These are phyloP conservation scores for Sycobia sp. DNA, from an alignment of 1,140 invertebrate genomes.

Conservation along the genomic window DNA sequence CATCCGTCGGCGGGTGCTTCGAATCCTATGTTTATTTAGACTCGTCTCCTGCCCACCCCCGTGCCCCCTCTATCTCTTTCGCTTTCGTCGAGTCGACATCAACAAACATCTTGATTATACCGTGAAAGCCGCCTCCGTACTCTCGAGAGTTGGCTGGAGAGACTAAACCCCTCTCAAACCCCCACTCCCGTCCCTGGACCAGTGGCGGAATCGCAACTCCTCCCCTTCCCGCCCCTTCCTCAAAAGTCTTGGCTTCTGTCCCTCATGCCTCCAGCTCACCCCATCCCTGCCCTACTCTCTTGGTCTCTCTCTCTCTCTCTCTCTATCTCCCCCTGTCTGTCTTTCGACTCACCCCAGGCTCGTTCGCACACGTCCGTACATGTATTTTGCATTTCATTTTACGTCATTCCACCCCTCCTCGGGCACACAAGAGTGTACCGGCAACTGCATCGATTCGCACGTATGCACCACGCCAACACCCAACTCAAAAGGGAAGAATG, in stretches of 20 bases:
- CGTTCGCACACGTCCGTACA: too few species aligned
- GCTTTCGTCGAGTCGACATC: constrained; percentile 13
- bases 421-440: too few species aligned
- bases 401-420: not conserved
- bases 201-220: too few species aligned
- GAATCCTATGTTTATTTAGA: constrained; percentile 28
- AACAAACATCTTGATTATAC: constrained; percentile 36
- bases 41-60: constrained; percentile 8
- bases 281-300: not conserved
- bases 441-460: too few species aligned
- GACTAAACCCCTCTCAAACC: not conserved
- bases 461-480: too few species aligned
- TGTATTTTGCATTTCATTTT: constrained; percentile 14
- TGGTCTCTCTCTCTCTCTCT: not conserved
- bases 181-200: too few species aligned
- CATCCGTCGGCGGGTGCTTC: constrained; percentile 5
- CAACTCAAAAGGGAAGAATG: too few species aligned
- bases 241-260: too few species aligned
- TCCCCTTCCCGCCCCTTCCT: too few species aligned
- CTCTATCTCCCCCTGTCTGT: not conserved
- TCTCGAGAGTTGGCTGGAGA: constrained; percentile 20
- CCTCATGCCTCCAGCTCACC: too few species aligned
- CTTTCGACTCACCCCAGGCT: too few species aligned
- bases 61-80: too few species aligned
- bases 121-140: constrained; percentile 14